Evolutionary conservation across 2,888 invertebrate species (phyloP), one percentile per base, ranked within the genome.

Genomic region (Amorpha juglandis): DNA sequence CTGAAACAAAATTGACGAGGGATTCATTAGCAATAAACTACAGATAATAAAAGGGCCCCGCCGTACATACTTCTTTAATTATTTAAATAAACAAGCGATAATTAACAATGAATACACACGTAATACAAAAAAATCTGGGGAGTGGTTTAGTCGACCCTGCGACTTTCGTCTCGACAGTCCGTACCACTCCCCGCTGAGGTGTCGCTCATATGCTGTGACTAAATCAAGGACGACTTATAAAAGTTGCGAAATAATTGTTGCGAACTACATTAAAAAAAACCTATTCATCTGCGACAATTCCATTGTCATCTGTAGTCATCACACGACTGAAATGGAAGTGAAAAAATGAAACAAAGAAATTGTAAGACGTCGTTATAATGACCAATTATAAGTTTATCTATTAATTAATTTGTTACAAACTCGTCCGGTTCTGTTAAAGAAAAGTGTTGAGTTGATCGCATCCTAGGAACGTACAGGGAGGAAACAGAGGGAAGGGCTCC

Each of bases 321-420:
- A 53, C 53, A 33, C 19, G 19, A n/a, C 52, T 12, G 14, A 12
- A 6, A 6, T 33, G 12, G 14, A 33, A 33, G 52, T 14, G 6
- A 53, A 53, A 53, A 53, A 53, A 53, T 33, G 14, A 53, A 27
- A 47, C 63, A 48, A 33, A 48, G 48, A 63, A 63, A 48, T 50
- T 33, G 48, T 48, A 33, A 63, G 63, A 33, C 63, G 12, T 45
- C 48, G 27, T 14, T 63, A 33, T 45, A 62, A 38, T n/a, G 33
- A 48, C 63, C 63, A 63, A 63, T 63, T 63, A 63, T 63, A 63
- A 63, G 47, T 63, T 63, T 33, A 33, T 63, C 33, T 63, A 27
- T 33, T 53, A 53, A 53, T 53, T 53, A 33, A 53, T 53, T 33
- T n/a, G 27, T 27, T 14, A 33, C 33, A 33, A 35, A n/a, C 33